Base-by-base conservation (phyloP, 1,140 invertebrate genomes). In the Mactra quadrangularis region DNA sequence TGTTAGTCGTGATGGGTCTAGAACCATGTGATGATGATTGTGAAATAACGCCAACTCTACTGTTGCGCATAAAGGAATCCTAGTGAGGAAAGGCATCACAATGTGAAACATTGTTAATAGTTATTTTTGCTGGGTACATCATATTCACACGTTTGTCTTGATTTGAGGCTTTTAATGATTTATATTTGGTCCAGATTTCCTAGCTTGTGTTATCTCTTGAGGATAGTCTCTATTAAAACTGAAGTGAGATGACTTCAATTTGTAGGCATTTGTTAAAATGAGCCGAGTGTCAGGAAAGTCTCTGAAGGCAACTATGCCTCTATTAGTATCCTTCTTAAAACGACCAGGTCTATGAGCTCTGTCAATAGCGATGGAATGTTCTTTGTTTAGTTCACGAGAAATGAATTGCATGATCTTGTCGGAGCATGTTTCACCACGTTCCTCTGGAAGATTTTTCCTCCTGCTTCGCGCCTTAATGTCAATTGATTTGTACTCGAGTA, bases 161-260 rank as follows among this genome's bases (percentile, higher is more conserved):
- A 29, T 6, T 9, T 57, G 27, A 11, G 1, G 55, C 13, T 4
- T n/a, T 9, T 6, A 57, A 17, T 6, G 27, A 22, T 57, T 57
- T 57, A 27, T 27, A 57, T 27, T 27, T 11, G 3, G 11, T 27
- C 55, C 55, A 57, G 4, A 57, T 57, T 27, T 57, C 25, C 55
- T 57, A 27, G 55, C 55, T 29, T 17, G 3, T 27, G 25, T n/a
- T 27, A 57, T 57, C 31, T 57, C 55, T 57, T 57, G 55, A 2
- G 55, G 55, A 27, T 6, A 57, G n/a, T 57, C 55, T 15, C 70
- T 55, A 29, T 74, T 74, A 19, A 74, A 55, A 50, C 57, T 33
- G 13, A 33, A 74, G 15, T 22, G n/a, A 11, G 70, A 55, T 29
- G 19, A 11, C 11, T 41, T 31, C 1, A 74, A 52, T 41, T 50